phyloP scores from a whole-genome alignment of 2,797 vertebrate genomes.

The Ptychadena robeensis region DNA sequence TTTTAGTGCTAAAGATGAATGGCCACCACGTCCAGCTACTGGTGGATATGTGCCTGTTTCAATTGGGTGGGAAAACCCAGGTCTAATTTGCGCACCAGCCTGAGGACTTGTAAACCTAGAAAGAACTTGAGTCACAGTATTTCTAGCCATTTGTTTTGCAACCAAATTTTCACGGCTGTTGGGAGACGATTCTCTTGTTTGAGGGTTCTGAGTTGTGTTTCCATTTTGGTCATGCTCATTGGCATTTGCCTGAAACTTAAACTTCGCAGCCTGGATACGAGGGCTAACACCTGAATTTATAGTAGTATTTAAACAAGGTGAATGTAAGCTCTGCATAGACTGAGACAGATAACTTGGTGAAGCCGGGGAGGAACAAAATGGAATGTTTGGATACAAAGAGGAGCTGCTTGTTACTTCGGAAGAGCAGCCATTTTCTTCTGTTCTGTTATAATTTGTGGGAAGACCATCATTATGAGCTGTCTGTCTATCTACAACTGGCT shows the following conservation, averaged over 20 bases:
- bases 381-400: conserved; percentile 63
- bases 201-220: conserved; percentile 89
- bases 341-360: conserved; percentile 69
- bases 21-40: conserved; percentile 79
- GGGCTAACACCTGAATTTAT: conserved; percentile 86
- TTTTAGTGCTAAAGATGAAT: conserved; percentile 84
- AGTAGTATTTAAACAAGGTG: conserved; percentile 71
- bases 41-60: conserved; percentile 82
- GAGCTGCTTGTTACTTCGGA: conserved; percentile 70
- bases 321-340: conserved; percentile 75
- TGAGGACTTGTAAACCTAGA: conserved; percentile 94
- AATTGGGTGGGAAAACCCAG: conserved; percentile 79
- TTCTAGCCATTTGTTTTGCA: conserved; percentile 94
- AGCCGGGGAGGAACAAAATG: conserved; percentile 67
- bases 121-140: conserved; percentile 95
- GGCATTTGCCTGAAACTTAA: conserved; percentile 89
- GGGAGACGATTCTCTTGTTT: conserved; percentile 90
- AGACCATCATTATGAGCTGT: conserved; percentile 72
- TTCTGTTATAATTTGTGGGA: conserved; percentile 67
- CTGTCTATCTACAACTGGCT: conserved; percentile 74
- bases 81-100: conserved; percentile 74
- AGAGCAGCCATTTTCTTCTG: conserved; percentile 85
- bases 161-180: conserved; percentile 91
- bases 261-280: conserved; percentile 92
- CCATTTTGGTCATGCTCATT: conserved; percentile 96